Percentiles rank a stretch among this genome's conserved stretches.
These are phyloP conservation scores for Neelides sp. DNA, from an alignment of 1,140 invertebrate species.

Conservation along the genomic window DNA sequence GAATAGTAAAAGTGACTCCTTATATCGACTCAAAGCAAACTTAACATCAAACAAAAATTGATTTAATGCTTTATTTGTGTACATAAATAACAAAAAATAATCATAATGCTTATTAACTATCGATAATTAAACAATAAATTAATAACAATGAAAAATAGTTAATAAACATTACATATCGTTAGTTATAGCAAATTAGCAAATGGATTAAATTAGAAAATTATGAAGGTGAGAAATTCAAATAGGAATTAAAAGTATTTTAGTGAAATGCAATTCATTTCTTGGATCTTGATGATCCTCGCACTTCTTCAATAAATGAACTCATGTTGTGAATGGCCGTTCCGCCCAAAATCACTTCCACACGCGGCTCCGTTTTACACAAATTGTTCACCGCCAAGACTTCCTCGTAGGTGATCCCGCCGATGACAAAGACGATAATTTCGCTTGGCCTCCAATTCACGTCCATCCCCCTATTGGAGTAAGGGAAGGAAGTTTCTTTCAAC, in stretches of 20 bases:
- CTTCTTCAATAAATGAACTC: constrained; percentile 59
- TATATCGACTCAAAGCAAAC: too few relatives aligned
- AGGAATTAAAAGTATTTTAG: background rate
- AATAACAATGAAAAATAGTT: too few relatives aligned
- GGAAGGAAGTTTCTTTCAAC: constrained; percentile 67
- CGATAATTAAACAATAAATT: too few relatives aligned
- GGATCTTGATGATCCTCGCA: constrained; percentile 36
- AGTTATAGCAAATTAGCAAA: too few relatives aligned
- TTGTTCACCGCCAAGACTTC: constrained; percentile 78
- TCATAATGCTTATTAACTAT: too few relatives aligned
- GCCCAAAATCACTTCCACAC: constrained; percentile 64
- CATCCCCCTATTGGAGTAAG: constrained; percentile 50
- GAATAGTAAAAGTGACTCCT: too few relatives aligned
- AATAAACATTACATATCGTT: too few relatives aligned
- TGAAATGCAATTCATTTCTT: background rate
- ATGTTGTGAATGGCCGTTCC: constrained; percentile 87
- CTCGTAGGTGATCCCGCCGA: constrained; percentile 95
- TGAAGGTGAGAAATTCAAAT: too few relatives aligned
- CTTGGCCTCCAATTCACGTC: constrained; percentile 48
- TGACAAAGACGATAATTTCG: constrained; percentile 86
- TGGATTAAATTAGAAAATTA: too few relatives aligned
- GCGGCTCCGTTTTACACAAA: constrained; percentile 55
- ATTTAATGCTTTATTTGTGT: too few relatives aligned
- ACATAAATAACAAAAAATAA: too few relatives aligned
- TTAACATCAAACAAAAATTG: too few relatives aligned